These are phyloP conservation scores for Montipora sp. DNA, from an alignment of 64 coral and sea anemone genomes.

Conservation along the genomic window DNA sequence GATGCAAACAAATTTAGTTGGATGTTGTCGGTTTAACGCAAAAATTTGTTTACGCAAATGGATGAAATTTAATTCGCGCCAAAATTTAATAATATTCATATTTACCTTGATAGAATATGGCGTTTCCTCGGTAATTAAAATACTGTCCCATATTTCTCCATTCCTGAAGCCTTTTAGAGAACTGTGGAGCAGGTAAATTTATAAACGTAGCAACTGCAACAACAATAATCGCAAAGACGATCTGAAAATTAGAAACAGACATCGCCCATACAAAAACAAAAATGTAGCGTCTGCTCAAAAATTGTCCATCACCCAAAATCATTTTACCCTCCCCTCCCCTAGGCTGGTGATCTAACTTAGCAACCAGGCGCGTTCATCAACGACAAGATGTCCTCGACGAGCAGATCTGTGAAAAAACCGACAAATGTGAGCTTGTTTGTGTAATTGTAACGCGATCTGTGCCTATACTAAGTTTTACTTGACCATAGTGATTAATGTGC, in stretches of 20 bases:
- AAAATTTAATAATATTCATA: neutral
- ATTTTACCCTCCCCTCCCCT: neutral
- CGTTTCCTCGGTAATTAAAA: slow-evolving; percentile 84
- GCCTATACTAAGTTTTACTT: neutral
- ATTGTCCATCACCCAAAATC: too few species aligned
- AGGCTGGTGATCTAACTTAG: slow-evolving; percentile 10
- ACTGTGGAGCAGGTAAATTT: slow-evolving; percentile 80
- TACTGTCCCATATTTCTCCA: slow-evolving; percentile 86
- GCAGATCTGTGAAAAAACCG: slow-evolving; percentile 88
- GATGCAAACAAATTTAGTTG: too few species aligned
- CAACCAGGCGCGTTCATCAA: slow-evolving; percentile 61
- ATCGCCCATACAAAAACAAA: neutral
- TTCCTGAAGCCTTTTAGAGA: slow-evolving; percentile 70
- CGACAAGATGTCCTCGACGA: slow-evolving; percentile 89
- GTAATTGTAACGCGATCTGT: neutral
- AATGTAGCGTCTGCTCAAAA: too few species aligned
- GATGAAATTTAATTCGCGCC: neutral
- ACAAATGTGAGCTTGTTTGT: slow-evolving; percentile 61
- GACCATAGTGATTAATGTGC: neutral
- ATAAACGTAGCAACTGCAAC: slow-evolving; percentile 78
- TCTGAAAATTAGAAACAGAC: slow-evolving; percentile 68
- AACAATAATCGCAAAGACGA: slow-evolving; percentile 37
- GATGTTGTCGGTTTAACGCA: too few species aligned
- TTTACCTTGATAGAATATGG: slow-evolving; percentile 95
- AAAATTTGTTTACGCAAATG: too few species aligned